A percentile compares a stretch with the other conserved stretches of the same genome.
These are phyloP conservation scores for Gallinago nigripennis DNA, from an alignment of 2,797 vertebrate genomes.

Conservation along the genomic window DNA sequence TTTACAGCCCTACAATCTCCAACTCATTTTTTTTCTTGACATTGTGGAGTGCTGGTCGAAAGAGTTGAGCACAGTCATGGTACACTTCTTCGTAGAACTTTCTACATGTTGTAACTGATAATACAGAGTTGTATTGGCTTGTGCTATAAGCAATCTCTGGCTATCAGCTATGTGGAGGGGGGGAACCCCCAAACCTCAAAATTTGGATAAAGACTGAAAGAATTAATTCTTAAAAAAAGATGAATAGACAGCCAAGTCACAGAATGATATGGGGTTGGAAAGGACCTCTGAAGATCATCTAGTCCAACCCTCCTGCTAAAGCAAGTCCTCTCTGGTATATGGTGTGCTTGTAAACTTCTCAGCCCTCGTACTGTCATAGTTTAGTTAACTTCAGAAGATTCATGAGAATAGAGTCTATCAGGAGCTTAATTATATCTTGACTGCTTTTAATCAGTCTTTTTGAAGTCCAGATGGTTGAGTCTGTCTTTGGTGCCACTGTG, in stretches of 20 bases:
- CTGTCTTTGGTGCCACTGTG: neutral
- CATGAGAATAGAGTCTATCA: neutral
- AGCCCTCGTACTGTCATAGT: neutral
- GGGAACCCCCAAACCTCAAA: neutral
- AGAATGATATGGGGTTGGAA: too few relatives aligned
- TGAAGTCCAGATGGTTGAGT: slow-evolving; percentile 11
- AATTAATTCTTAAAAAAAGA: neutral
- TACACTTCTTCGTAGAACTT: neutral
- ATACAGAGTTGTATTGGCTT: neutral
- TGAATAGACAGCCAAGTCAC: too few relatives aligned
- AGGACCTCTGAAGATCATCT: too few relatives aligned
- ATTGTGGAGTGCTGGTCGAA: neutral
- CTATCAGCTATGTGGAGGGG: neutral
- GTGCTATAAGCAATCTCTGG: neutral
- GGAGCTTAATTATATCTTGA: neutral
- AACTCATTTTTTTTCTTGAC: accelerated
- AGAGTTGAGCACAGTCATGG: neutral
- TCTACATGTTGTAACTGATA: neutral
- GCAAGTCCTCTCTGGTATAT: neutral
- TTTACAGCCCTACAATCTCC: neutral
- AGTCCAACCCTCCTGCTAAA: too few relatives aligned
- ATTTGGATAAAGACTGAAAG: neutral
- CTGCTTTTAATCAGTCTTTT: neutral
- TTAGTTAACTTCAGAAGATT: neutral
- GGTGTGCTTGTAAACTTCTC: neutral